Evolutionary conservation across 2,113 vertebrate species (phyloP).

Genomic region (Nothoprocta pentlandii): DNA sequence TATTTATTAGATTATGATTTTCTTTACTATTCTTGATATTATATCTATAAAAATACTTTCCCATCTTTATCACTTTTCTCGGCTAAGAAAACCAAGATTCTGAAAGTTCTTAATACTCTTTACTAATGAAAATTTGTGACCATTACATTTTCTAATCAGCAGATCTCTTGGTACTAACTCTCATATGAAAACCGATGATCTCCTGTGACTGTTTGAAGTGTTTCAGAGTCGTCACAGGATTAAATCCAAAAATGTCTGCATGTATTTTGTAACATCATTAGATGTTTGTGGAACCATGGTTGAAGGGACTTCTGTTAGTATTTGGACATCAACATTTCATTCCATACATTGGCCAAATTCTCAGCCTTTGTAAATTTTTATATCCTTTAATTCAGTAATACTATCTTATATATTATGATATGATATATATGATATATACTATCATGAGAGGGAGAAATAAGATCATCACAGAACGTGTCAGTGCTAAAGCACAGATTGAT

Average conservation of each 20-base stretch:
- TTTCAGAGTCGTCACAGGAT: background rate
- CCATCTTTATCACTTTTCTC: background rate
- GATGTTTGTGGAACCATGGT: background rate
- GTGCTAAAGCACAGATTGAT: background rate
- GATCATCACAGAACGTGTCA: background rate
- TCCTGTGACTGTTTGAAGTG: background rate
- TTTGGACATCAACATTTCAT: background rate
- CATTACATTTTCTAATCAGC: background rate
- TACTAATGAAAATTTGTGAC: background rate
- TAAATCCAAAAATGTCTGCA: background rate
- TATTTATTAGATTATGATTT: background rate
- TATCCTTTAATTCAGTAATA: background rate
- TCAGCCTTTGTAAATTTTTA: background rate
- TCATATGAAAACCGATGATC: background rate
- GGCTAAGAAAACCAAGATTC: background rate
- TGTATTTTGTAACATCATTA: background rate
- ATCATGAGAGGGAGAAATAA: too few species aligned
- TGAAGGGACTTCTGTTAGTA: background rate
- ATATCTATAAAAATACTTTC: background rate
- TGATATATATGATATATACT: too few species aligned
- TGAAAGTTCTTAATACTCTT: background rate
- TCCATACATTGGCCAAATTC: background rate
- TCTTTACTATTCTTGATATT: background rate
- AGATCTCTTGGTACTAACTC: background rate
- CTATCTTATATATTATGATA: too few species aligned